Base-by-base conservation (phyloP, 2,797 vertebrate genomes). In the Petrocephalus schoutedeni region DNA sequence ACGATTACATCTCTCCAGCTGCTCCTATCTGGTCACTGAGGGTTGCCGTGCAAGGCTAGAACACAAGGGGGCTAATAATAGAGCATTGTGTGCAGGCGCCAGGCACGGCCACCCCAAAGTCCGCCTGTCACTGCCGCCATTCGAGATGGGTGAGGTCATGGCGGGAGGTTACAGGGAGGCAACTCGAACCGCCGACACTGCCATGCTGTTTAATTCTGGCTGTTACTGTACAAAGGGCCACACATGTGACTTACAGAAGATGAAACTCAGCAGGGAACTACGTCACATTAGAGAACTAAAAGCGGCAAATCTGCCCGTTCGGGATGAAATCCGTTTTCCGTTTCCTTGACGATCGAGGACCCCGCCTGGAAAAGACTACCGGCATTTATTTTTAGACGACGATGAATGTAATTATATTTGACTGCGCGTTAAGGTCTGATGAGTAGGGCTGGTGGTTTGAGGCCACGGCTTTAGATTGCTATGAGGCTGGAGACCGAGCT, bases 1-100 rank as follows among this genome's bases (percentile, higher is more conserved):
- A 49, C 16, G 59, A 89, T 89, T 88, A 19, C 16, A 67, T 89
- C 83, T 91, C 49, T 91, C 67, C 12, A 54, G 28, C 49, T 59
- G 53, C 83, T 87, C 89, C 4, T 88, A 89, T 91, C 86, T 89
- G 88, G 90, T 32, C 14, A 53, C 8, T 28, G 59, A 56, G 77
- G 23, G 23, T 54, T 61, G 19, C 82, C 10, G 36, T 88, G 82
- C 84, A 82, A 82, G 57, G 89, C 84, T 87, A 85, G 92, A 88
- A 89, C 45, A 49, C 32, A 12, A 16, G 56, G 23, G 77, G 87
- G 64, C 89, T 91, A 91, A 94, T 91, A 94, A 94, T 92, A 95
- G 93, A n/a, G 90, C 91, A 93, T 94, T 95, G 94, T 95, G 88
- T 92, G 77, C 57, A 61, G 89, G 93, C 86, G 94, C 92, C 93